phyloP scores from a whole-genome alignment of 2,888 invertebrate species.

The Melipona bicolor region DNA sequence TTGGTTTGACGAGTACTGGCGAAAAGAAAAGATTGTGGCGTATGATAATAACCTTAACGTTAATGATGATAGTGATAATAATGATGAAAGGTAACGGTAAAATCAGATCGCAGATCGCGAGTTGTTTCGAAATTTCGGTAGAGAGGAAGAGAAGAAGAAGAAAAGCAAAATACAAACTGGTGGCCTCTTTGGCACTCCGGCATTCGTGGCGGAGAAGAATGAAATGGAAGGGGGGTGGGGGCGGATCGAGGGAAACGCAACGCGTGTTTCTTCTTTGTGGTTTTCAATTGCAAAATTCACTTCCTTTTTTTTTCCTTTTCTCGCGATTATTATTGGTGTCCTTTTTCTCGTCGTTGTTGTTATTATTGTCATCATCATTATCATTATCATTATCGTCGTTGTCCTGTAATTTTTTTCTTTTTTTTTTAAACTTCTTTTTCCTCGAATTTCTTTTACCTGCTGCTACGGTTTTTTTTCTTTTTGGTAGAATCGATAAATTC shows the following conservation, averaged over 20 bases:
- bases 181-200: too few species aligned
- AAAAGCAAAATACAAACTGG: too few species aligned
- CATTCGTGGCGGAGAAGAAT: background rate
- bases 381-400: conserved; percentile 30
- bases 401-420: conserved; percentile 17
- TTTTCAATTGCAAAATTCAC: conserved; percentile 38
- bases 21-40: conserved; percentile 34
- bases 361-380: conserved; percentile 38
- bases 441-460: conserved; percentile 30
- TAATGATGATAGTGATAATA: conserved; percentile 34
- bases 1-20: conserved; percentile 26
- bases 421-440: conserved; percentile 43
- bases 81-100: conserved; percentile 27
- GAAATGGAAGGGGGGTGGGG: background rate
- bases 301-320: conserved; percentile 36
- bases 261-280: conserved; percentile 48
- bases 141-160: background rate
- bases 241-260: background rate
- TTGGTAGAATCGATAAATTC: conserved; percentile 42
- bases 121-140: conserved; percentile 29
- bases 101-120: conserved; percentile 3
- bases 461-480: conserved; percentile 28
- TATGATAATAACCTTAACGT: conserved; percentile 41
- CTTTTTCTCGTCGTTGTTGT: background rate
- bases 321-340: background rate